phyloP scores from a whole-genome alignment of 2,888 invertebrate species.

The Sarcophaga rosellei region DNA sequence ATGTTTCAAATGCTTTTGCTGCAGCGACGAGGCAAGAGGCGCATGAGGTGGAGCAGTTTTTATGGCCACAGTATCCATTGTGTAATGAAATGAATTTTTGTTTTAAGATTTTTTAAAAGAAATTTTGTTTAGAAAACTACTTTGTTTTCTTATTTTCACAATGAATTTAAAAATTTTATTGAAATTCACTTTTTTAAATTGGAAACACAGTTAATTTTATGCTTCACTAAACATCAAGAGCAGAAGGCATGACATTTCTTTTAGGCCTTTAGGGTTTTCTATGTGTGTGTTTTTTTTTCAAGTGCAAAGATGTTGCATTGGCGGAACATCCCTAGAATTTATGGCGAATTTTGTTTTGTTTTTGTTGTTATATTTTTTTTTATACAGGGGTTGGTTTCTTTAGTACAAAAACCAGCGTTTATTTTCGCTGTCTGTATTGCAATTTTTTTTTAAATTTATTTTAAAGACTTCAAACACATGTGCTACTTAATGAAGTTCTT shows the following conservation, averaged over 20 bases:
- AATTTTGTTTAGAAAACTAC: neutral
- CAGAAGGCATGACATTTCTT: neutral
- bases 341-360: conserved; percentile 1
- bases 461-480: conserved; percentile 48
- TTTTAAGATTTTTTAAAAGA: too few species aligned
- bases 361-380: neutral
- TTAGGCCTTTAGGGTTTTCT: neutral
- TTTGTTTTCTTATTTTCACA: neutral
- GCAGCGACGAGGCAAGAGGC: conserved; percentile 73
- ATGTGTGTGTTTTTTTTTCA: neutral
- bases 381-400: conserved; percentile 22
- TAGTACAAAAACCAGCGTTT: conserved; percentile 27
- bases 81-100: neutral
- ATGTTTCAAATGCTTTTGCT: conserved; percentile 68
- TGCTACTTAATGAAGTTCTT: conserved; percentile 40
- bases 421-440: conserved; percentile 32
- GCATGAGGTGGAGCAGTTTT: conserved; percentile 79
- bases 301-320: conserved; percentile 25
- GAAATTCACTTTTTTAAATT: neutral
- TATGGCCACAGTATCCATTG: conserved; percentile 78
- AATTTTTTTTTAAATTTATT: conserved; percentile 43
- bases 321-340: conserved; percentile 54
- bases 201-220: conserved; percentile 27
- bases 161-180: conserved; percentile 16
- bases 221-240: conserved; percentile 37